Evolutionary conservation across 2,888 invertebrate genomes (phyloP), one percentile per base, ranked within the genome.

Genomic region (Kuschelorhynchus macadamiae): DNA sequence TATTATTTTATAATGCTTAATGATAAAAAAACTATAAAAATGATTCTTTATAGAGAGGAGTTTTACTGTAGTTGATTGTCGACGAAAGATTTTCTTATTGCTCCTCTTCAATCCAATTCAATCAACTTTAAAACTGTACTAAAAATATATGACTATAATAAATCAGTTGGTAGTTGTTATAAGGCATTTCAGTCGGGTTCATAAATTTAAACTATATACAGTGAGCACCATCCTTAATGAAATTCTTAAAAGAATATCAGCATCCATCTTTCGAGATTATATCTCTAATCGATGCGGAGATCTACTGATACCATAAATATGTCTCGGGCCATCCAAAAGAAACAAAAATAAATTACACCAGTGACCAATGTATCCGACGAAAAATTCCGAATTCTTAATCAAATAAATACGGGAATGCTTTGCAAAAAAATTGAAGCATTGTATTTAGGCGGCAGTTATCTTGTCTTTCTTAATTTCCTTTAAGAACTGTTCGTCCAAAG

Each of bases 361-460:
- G 8, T 21, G 53, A 11, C 30, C 8, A 16, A 59, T 16, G 41
- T 36, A 41, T 20, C 11, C 30, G 30, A 30, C 46, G 14, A 32
- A 53, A 53, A 52, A 55, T 42, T 57, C 36, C 18, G 47, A 52
- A 63, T 56, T 52, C 49, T 59, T 64, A 66, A 71, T 71, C 60
- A 63, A 70, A 69, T 64, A 50, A 62, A 50, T 47, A 36, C 25
- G 39, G 20, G 49, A 21, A 30, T 20, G 14, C 25, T 53, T 25
- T 41, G 17, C 41, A 50, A 70, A 64, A 72, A 69, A 72, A 41
- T 32, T 46, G 16, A 14, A 50, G 71, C 73, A 77, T 79, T 81
- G 79, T 80, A 76, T 79, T 78, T 78, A 78, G 81, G 80, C 80
- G 81, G 80, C 79, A 79, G 80, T 78, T 79, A 79, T 78, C 79